Conservation (phyloP, 2,888 invertebrate genomes). For the Sicus ferrugineus region DNA sequence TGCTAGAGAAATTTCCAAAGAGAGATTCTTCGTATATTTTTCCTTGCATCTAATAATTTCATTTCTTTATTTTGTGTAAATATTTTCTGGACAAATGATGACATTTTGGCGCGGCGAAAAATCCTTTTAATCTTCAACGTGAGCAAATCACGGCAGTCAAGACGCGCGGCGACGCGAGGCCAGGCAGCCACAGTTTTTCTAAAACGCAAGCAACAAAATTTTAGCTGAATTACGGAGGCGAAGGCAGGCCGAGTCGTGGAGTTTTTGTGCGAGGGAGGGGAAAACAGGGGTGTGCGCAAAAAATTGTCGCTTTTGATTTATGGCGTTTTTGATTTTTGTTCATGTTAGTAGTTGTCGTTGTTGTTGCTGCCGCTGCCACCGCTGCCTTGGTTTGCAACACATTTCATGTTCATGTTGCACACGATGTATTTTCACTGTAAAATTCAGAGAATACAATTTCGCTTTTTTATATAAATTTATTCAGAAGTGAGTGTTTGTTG, state of each 20-base stretch:
- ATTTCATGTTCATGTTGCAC: slow-evolving; percentile 32
- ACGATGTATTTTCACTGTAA: slow-evolving; percentile 29
- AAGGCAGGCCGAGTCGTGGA: not conserved
- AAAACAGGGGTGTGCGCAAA: not conserved
- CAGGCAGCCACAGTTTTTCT: too few species aligned
- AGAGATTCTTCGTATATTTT: slow-evolving; percentile 41
- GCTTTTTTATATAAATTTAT: slow-evolving; percentile 6
- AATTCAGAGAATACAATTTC: slow-evolving; percentile 18
- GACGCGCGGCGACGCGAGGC: too few species aligned
- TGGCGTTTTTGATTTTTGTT: slow-evolving; percentile 21
- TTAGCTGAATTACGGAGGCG: not conserved
- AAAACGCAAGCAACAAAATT: not conserved
- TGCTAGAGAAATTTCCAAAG: slow-evolving; percentile 45
- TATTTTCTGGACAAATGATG: slow-evolving; percentile 13
- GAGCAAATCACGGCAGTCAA: not conserved
- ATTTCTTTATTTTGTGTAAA: not conserved
- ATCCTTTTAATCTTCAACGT: slow-evolving; percentile 13
- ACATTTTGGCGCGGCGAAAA: not conserved
- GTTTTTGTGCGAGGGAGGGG: not conserved
- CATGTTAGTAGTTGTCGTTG: slow-evolving; percentile 5
- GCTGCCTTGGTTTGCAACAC: slow-evolving; percentile 26
- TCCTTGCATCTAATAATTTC: slow-evolving; percentile 24
- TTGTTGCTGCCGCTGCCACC: not conserved
- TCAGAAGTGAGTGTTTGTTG: slow-evolving; percentile 9
- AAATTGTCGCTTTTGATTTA: slow-evolving; percentile 35